phyloP scores from a whole-genome alignment of 2,888 invertebrate species.

The Phymatocera aterrima region DNA sequence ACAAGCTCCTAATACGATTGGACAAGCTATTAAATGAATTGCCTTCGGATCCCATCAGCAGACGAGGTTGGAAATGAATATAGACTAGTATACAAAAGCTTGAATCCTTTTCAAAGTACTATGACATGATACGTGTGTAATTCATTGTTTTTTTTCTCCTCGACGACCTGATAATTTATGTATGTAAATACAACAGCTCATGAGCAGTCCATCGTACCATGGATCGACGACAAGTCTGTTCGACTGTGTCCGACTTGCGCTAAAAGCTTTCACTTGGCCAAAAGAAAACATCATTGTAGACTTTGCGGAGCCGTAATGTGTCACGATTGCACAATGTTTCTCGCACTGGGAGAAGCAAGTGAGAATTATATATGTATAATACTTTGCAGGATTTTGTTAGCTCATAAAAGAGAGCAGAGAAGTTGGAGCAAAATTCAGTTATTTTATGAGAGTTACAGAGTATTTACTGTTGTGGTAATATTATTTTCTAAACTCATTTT shows the following conservation, averaged over 20 bases:
- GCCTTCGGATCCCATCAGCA: constrained; percentile 83
- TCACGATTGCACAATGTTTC: constrained; percentile 91
- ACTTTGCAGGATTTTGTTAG: constrained; percentile 6
- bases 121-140: not conserved
- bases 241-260: constrained; percentile 95
- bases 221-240: constrained; percentile 95
- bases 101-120: too few species aligned
- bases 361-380: constrained; percentile 70
- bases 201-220: constrained; percentile 86
- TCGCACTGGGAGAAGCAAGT: constrained; percentile 88
- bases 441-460: too few species aligned
- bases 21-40: constrained; percentile 92
- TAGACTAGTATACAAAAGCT: too few species aligned
- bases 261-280: constrained; percentile 88
- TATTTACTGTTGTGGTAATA: not conserved
- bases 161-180: too few species aligned
- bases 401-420: not conserved
- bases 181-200: too few species aligned
- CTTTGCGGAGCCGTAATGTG: constrained; percentile 96
- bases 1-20: constrained; percentile 94
- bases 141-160: too few species aligned
- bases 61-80: constrained; percentile 86
- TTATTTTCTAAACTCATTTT: constrained; percentile 46
- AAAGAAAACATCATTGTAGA: constrained; percentile 97
- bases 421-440: not conserved